Conservation (phyloP, 2,113 vertebrate genomes). For the Colossoma macropomum region DNA sequence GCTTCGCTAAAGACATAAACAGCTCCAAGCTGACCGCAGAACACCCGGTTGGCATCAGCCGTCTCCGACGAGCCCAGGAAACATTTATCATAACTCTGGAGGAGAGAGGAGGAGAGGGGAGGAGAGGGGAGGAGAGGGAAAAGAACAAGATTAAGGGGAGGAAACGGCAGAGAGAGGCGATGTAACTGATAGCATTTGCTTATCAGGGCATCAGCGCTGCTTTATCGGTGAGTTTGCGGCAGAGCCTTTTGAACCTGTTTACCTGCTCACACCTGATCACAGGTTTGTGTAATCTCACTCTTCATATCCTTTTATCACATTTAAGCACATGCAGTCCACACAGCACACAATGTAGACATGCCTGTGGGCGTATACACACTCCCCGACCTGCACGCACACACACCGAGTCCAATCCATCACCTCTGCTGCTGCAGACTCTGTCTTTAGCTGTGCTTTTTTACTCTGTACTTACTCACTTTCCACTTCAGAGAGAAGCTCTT, state of each 20-base stretch:
- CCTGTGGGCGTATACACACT: no score
- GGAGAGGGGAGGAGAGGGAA: constrained; percentile 4
- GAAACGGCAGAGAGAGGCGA: background rate
- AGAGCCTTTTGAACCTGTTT: constrained; percentile 25
- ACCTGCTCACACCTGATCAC: background rate
- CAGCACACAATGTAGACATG: background rate
- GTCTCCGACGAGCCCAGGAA: constrained; percentile 99
- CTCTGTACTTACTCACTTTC: background rate
- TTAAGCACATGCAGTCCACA: background rate
- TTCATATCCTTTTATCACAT: background rate
- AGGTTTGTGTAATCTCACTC: constrained; percentile 7
- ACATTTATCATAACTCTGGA: constrained; percentile 99
- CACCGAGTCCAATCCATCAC: constrained; percentile 1
- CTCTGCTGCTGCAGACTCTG: background rate
- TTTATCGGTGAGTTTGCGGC: background rate
- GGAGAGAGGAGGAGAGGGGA: constrained; percentile 27
- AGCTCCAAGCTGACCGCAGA: constrained; percentile 96
- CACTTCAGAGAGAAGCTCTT: background rate
- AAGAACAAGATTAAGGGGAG: background rate
- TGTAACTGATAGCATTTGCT: background rate
- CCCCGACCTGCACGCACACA: background rate
- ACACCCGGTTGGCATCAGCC: constrained; percentile 96
- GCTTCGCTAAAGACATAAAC: constrained; percentile 99
- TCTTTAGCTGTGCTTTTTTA: background rate
- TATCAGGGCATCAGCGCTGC: background rate